A percentile compares a stretch with the other conserved stretches of the same genome.
These are phyloP conservation scores for Cynopterus brachyotis DNA, from an alignment of 2,113 vertebrate species.

Conservation along the genomic window DNA sequence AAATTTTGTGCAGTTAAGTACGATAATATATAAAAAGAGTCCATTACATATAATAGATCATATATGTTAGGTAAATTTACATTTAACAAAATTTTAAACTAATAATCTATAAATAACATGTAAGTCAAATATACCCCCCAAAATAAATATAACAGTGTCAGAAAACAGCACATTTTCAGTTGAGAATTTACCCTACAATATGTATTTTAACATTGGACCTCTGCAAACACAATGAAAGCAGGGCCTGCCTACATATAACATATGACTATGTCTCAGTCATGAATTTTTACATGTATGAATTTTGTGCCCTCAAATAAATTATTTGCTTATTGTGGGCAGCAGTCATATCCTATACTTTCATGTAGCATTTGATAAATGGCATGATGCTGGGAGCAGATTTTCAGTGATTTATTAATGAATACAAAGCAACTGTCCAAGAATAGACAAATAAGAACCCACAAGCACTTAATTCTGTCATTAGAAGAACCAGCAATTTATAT, in stretches of 20 bases:
- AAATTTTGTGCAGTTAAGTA: not conserved
- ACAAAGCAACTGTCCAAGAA: not conserved
- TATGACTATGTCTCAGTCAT: not conserved
- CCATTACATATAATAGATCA: not conserved
- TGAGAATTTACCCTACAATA: not conserved
- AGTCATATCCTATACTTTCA: not conserved
- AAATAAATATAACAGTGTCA: not conserved
- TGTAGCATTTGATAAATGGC: not conserved
- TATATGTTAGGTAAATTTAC: not conserved
- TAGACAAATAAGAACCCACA: not conserved
- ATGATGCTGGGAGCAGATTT: not conserved
- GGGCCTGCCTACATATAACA: not conserved
- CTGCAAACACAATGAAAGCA: not conserved
- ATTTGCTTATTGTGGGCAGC: not conserved
- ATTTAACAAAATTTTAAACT: not conserved
- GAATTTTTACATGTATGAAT: not conserved
- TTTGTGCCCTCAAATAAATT: not conserved
- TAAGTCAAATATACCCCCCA: not conserved
- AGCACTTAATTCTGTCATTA: not conserved
- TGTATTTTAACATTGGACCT: not conserved
- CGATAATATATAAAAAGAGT: not conserved
- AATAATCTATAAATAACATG: not conserved
- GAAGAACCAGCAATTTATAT: conserved; percentile 19
- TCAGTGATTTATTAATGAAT: not conserved
- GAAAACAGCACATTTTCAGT: not conserved